Conservation (phyloP, 2,113 vertebrate genomes). For the Hemiscyllium ocellatum region DNA sequence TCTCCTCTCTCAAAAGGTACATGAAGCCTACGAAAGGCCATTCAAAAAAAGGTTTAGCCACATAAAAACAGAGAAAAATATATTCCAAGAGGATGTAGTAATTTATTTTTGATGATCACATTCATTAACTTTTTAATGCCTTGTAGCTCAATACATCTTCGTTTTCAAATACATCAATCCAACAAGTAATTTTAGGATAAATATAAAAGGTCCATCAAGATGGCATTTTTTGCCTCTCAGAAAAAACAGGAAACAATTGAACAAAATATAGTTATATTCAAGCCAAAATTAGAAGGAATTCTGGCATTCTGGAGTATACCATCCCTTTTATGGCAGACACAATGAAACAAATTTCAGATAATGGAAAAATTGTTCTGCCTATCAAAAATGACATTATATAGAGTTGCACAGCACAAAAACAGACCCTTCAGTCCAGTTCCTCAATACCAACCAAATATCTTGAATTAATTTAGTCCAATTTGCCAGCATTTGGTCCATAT, state of each 20-base stretch:
- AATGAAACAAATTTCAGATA: neutral
- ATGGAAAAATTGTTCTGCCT: neutral
- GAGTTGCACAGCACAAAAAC: no score
- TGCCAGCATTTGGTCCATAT: no score
- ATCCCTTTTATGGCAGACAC: neutral
- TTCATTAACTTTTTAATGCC: neutral
- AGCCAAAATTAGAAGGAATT: neutral
- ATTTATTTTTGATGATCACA: neutral
- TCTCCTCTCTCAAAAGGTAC: neutral
- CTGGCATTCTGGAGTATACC: neutral
- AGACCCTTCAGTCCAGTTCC: no score
- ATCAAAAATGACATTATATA: neutral
- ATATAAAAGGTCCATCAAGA: neutral
- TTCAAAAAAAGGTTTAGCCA: neutral
- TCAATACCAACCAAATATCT: no score
- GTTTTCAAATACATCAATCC: neutral
- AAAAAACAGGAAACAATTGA: neutral
- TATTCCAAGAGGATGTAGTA: neutral
- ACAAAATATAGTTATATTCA: neutral
- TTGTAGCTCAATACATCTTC: neutral
- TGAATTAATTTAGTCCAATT: no score
- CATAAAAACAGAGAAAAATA: neutral
- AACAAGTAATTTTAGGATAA: neutral
- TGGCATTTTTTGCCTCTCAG: neutral
- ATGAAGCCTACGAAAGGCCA: neutral